Evolutionary conservation across 2,797 vertebrate species (phyloP).

Genomic region (Myoxocephalus aenaeus): DNA sequence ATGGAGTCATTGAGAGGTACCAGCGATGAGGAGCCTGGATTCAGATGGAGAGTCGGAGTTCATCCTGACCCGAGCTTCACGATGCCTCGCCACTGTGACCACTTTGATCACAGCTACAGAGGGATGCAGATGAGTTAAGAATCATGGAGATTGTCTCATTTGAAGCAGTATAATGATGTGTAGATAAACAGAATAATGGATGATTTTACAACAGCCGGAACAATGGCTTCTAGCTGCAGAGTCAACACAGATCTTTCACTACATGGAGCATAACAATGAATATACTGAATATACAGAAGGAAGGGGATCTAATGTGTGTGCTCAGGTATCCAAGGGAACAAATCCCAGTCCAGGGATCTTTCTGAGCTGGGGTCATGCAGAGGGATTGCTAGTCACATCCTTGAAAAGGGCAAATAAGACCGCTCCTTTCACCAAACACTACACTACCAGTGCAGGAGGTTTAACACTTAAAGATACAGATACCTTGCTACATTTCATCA

Average conservation of each 20-base stretch:
- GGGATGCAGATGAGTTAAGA: background rate
- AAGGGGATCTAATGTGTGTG: conserved; percentile 40
- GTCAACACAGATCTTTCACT: conserved; percentile 5
- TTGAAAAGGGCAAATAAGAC: conserved; percentile 66
- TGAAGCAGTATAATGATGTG: conserved; percentile 20
- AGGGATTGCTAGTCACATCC: conserved; percentile 48
- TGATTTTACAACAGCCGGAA: conserved; percentile 2
- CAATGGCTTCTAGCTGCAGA: background rate
- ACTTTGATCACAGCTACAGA: conserved; percentile 38
- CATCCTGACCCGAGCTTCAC: conserved; percentile 14
- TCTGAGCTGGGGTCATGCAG: conserved; percentile 45
- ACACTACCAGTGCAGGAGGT: background rate
- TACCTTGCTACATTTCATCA: background rate
- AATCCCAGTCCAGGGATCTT: conserved; percentile 42
- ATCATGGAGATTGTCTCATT: conserved; percentile 4
- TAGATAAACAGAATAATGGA: conserved; percentile 16
- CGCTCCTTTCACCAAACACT: conserved; percentile 21
- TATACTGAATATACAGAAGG: conserved; percentile 6
- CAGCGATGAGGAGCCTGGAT: conserved; percentile 47
- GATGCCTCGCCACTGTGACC: conserved; percentile 31
- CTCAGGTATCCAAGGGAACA: conserved; percentile 58
- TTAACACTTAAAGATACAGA: conserved; percentile 11
- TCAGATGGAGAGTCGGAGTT: conserved; percentile 43
- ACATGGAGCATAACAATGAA: background rate
- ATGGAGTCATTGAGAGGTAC: conserved; percentile 82